Evolutionary conservation across 2,888 invertebrate species (phyloP).

Genomic region (Acanthosepion esculentum): DNA sequence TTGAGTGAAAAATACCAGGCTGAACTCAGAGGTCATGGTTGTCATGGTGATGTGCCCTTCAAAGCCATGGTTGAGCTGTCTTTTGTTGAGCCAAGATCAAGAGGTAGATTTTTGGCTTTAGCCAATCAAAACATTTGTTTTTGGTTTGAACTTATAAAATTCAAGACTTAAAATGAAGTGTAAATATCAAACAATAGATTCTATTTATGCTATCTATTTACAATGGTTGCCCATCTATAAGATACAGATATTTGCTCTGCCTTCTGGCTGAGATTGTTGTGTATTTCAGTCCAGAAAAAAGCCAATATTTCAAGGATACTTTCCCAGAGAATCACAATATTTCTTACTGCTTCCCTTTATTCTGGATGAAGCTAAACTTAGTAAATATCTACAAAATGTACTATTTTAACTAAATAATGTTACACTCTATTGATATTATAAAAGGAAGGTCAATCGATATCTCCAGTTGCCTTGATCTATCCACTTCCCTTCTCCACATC

Average conservation of each 20-base stretch:
- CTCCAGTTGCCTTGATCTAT: no score
- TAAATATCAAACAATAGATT: background rate
- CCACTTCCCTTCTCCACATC: no score
- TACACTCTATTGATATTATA: no score
- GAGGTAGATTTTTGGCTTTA: background rate
- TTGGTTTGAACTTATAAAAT: background rate
- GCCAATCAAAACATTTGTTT: background rate
- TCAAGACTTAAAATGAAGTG: background rate
- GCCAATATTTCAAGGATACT: no score
- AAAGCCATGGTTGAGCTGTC: background rate
- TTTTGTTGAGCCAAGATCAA: background rate
- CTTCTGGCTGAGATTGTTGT: background rate
- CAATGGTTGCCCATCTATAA: background rate
- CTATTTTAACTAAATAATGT: no score
- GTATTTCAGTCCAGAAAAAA: no score
- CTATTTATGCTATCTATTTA: background rate
- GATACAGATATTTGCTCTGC: background rate
- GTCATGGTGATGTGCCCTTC: slow-evolving; percentile 1
- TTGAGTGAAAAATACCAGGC: background rate
- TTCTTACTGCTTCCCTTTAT: no score
- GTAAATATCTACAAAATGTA: no score
- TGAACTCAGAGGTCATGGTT: background rate
- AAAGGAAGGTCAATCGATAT: no score
- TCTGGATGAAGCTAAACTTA: no score
- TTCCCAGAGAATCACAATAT: no score